Base-by-base conservation (phyloP, 2,797 vertebrate genomes). In the Neomorphus geoffroyi region DNA sequence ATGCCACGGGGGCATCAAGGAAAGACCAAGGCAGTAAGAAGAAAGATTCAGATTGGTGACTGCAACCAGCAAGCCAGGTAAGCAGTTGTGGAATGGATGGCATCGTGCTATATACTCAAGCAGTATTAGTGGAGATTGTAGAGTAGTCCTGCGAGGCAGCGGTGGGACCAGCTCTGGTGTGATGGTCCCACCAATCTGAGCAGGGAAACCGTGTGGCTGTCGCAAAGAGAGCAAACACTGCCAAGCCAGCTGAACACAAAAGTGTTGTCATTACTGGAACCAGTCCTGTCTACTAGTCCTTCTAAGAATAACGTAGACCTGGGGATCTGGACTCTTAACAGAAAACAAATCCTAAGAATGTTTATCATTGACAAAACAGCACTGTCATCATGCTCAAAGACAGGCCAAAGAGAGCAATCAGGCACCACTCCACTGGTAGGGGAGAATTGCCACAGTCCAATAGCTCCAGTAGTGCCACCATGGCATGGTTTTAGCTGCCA, bases 91-190 rank as follows among this genome's bases (percentile, higher is more conserved):
- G 65, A 33, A 39, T 0, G 13, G 48, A 8, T 14, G 16, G 46
- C 54, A 53, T 15, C 37, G 8, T 0, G 0, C 28, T 35, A 5
- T 9, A 35, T 33, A 11, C 60, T 37, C 1, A 0, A 73, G 74
- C 27, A 19, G 28, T 3, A 22, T 39, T 27, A 33, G 56, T 11
- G 27, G 37, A 65, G 53, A 33, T 65, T 24, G 35, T 50, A 43
- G 35, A 56, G 41, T 35, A 48, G 48, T 28, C 32, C 71, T 57
- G 50, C 0, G 4, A 27, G 41, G 33, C 27, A 32, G 39, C 1
- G 12, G 27, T 56, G 35, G 41, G 57, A 64, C 35, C 35, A 10
- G 21, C 66, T 56, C 48, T 5, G 1, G 32, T 19, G 62, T 26
- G 15, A 48, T 7, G 50, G 50, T 27, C 64, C n/a, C 48, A 10